Evolutionary conservation across 2,888 invertebrate genomes (phyloP), one percentile per base, ranked within the genome.

Genomic region (Pegoplata infirma): DNA sequence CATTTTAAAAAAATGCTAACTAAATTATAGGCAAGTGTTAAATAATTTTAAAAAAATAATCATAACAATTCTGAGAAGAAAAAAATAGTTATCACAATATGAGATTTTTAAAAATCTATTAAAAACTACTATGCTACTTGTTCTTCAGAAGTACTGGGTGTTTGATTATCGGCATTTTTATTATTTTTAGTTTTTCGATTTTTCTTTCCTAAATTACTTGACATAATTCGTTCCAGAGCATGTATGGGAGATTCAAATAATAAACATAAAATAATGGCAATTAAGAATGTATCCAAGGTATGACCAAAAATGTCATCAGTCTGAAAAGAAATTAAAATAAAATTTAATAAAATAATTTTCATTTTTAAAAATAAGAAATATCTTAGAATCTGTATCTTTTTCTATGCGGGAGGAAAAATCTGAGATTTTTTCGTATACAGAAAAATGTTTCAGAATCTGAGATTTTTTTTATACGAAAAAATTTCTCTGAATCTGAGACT

Each of bases 241-340:
- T 94, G 93, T 82, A 94, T 91, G 1, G 94, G 94, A 7, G 94
- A 94, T 87, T 94, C 94, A 83, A 94, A 94, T 40, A 92, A 90
- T 55, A 93, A 88, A 80, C 94, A 94, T 51, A 94, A 86, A 44
- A 94, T 63, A 58, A 93, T 88, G 61, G 94, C 94, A 81, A 92
- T 89, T 19, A 89, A 79, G 84, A 94, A 93, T 0, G 94, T 94
- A 61, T 85, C 81, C 58, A 84, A 7, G 3, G 77, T 80, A 55
- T 85, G 85, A 25, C 82, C 81, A 5, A 92, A 85, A 8, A 91
- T 90, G 82, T 91, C 91, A 58, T 91, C 91, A 63, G 90, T 83
- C 94, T 94, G 89, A 46, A 83, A 82, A 36, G 1, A 1, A 32
- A 10, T 0, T 10, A 32, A 32, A 32, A 23, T 23, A 23, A 23